Percentiles rank a stretch among this genome's conserved stretches.
Conservation (phyloP, 2,888 invertebrate genomes). For the Gandaritis pyraliata region DNA sequence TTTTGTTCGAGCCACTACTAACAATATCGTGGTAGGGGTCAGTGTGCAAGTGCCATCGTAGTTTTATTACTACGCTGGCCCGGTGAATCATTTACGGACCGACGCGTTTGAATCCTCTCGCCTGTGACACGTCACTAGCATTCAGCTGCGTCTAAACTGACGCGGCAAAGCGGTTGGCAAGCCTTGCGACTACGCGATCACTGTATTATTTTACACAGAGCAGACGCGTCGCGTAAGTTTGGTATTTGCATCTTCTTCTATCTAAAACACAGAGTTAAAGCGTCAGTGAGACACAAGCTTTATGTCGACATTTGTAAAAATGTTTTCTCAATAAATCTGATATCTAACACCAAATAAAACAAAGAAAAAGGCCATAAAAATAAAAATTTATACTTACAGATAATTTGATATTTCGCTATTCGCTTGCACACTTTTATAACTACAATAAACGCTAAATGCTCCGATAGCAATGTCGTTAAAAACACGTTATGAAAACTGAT, state of each 20-base stretch:
- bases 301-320: no score
- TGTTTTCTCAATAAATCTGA: no score
- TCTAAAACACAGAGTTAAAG: not conserved
- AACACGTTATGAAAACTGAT: slow-evolving; percentile 33
- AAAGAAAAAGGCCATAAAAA: no score
- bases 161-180: not conserved
- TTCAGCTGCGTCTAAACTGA: slow-evolving; percentile 2
- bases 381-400: no score
- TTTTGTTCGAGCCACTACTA: no score
- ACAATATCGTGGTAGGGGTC: no score
- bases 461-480: slow-evolving; percentile 24
- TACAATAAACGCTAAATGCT: slow-evolving; percentile 5
- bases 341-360: no score
- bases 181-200: not conserved
- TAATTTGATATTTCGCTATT: not conserved
- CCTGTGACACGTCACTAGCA: slow-evolving; percentile 23
- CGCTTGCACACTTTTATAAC: not conserved
- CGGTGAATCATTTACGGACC: slow-evolving; percentile 51
- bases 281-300: not conserved
- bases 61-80: slow-evolving; percentile 45
- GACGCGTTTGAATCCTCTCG: slow-evolving; percentile 31
- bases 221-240: not conserved
- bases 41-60: not conserved
- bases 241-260: not conserved
- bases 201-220: not conserved